phyloP scores from a whole-genome alignment of 2,113 vertebrate species.

The Deroptyus accipitrinus region DNA sequence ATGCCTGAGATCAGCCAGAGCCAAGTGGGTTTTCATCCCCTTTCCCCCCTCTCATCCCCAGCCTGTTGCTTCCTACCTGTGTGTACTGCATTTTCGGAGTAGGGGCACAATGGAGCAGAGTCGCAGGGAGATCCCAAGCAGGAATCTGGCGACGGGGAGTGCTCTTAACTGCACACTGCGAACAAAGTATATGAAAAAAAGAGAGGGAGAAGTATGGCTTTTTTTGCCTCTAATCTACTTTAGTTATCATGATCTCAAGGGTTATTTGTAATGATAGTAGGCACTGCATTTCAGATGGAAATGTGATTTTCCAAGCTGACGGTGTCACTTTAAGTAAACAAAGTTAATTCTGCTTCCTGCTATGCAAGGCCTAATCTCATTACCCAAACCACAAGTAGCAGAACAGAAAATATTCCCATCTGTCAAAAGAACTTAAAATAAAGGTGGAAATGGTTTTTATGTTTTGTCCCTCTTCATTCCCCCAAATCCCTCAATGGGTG shows the following conservation, averaged over 20 bases:
- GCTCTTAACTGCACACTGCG: background rate
- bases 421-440: slow-evolving; percentile 71
- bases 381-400: slow-evolving; percentile 74
- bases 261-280: slow-evolving; percentile 56
- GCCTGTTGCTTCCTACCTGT: background rate
- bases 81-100: background rate
- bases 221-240: slow-evolving; percentile 32
- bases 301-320: slow-evolving; percentile 70
- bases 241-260: slow-evolving; percentile 51
- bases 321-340: slow-evolving; percentile 77
- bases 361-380: slow-evolving; percentile 75
- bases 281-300: slow-evolving; percentile 60
- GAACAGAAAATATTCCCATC: slow-evolving; percentile 62
- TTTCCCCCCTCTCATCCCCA: background rate
- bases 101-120: background rate
- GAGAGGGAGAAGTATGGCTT: background rate
- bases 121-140: rapidly evolving
- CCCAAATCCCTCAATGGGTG: background rate
- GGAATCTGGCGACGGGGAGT: background rate
- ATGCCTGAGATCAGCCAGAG: background rate
- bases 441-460: slow-evolving; percentile 55
- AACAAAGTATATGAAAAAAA: background rate
- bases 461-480: background rate
- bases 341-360: slow-evolving; percentile 79
- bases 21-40: background rate